phyloP scores from a whole-genome alignment of 2,888 invertebrate species.

The Acronicta aceris region DNA sequence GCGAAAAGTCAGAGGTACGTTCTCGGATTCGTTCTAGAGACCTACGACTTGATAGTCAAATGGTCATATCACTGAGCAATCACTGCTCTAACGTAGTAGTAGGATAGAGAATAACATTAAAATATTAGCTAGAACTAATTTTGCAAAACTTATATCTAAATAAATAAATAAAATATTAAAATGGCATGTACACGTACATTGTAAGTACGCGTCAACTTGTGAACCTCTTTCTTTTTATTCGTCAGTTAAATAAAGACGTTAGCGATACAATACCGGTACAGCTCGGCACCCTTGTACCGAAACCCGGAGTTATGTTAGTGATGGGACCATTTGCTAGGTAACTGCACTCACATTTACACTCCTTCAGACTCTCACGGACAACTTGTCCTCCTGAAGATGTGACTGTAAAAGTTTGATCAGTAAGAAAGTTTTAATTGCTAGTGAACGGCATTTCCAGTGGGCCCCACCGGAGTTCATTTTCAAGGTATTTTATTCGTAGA shows the following conservation, averaged over 20 bases:
- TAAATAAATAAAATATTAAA: no score
- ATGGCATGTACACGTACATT: no score
- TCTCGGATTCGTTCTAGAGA: no score
- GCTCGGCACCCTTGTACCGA: background rate
- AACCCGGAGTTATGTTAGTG: constrained; percentile 61
- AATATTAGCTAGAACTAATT: no score
- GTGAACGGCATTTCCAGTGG: constrained; percentile 79
- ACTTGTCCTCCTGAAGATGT: constrained; percentile 75
- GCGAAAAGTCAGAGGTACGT: no score
- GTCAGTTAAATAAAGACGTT: background rate
- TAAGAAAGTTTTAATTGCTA: constrained; percentile 85
- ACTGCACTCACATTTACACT: constrained; percentile 69
- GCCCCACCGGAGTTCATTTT: constrained; percentile 67
- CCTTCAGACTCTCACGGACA: constrained; percentile 64
- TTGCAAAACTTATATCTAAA: no score
- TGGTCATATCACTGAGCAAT: no score
- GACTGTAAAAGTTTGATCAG: constrained; percentile 85
- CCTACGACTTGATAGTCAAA: no score
- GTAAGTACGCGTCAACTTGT: no score
- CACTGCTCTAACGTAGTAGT: no score
- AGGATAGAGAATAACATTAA: no score
- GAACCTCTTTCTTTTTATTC: background rate
- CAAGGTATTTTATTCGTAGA: constrained; percentile 73
- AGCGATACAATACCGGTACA: background rate
- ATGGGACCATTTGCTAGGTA: constrained; percentile 59